Percentiles rank a stretch among this genome's conserved stretches.
Evolutionary conservation across 2,113 vertebrate species (phyloP).

Genomic region (Notarius lentiginosus): DNA sequence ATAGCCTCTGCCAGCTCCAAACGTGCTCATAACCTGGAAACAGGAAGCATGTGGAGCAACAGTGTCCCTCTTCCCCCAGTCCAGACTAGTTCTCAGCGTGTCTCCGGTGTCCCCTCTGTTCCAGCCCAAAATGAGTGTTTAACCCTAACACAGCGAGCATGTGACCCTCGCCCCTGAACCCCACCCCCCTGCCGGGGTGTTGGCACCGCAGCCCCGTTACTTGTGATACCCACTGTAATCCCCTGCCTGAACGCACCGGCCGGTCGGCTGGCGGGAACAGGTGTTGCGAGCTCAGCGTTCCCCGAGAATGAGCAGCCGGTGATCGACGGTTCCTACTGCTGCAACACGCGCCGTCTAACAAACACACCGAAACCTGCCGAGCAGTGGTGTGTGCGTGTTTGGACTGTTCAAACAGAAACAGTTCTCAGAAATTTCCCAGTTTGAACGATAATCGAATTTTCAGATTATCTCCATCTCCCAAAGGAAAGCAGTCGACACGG

Average conservation of each 20-base stretch:
- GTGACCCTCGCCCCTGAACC: constrained; percentile 43
- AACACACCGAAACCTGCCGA: constrained; percentile 40
- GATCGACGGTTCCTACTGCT: constrained; percentile 46
- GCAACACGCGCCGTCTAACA: constrained; percentile 36
- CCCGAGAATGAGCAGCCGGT: constrained; percentile 39
- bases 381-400: not conserved
- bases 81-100: constrained; percentile 55
- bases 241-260: constrained; percentile 58
- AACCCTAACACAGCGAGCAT: constrained; percentile 53
- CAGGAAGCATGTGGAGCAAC: constrained; percentile 35
- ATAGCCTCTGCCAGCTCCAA: constrained; percentile 28
- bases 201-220: constrained; percentile 32
- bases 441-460: not conserved
- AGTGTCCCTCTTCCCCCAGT: constrained; percentile 6
- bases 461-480: not conserved
- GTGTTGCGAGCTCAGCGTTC: constrained; percentile 57
- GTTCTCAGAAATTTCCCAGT: not conserved
- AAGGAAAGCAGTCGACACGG: not conserved
- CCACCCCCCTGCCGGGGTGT: constrained; percentile 16
- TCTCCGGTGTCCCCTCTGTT: constrained; percentile 38
- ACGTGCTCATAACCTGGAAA: constrained; percentile 51
- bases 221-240: constrained; percentile 39
- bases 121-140: constrained; percentile 57
- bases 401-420: not conserved
- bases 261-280: constrained; percentile 60